Conservation (phyloP, 2,113 vertebrate species). For the Mustela nigripes region DNA sequence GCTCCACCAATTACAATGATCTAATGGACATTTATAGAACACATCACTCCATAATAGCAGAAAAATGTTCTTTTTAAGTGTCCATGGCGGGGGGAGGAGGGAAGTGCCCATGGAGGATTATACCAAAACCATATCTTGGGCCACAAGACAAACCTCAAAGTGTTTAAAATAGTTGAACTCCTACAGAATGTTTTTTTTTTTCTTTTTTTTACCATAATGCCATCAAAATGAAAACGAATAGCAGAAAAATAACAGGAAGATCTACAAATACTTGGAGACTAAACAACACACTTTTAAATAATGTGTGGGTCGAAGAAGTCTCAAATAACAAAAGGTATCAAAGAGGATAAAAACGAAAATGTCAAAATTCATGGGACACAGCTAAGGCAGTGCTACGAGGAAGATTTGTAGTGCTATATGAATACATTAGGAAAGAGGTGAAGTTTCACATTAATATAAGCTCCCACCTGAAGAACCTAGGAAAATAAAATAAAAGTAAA, state of each 20-base stretch:
- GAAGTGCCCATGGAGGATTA: background rate
- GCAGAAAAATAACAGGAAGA: background rate
- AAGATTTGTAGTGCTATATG: background rate
- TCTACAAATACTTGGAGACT: background rate
- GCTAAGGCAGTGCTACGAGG: background rate
- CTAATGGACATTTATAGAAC: background rate
- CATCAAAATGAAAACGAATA: background rate
- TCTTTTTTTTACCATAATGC: background rate
- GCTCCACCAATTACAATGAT: background rate
- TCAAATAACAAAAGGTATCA: background rate
- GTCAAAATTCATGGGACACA: background rate
- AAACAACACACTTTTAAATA: background rate
- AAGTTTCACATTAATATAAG: background rate
- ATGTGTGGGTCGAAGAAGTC: background rate
- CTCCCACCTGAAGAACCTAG: background rate
- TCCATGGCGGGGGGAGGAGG: too few relatives aligned
- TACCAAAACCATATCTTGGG: background rate
- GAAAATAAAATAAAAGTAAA: background rate
- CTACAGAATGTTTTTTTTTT: background rate
- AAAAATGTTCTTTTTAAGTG: background rate
- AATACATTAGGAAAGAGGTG: background rate
- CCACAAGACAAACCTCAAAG: background rate
- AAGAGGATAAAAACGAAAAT: background rate
- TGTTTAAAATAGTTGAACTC: background rate
- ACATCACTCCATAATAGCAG: background rate